Base-by-base conservation (phyloP, 1,140 invertebrate species). In the Chironomus tepperi region DNA sequence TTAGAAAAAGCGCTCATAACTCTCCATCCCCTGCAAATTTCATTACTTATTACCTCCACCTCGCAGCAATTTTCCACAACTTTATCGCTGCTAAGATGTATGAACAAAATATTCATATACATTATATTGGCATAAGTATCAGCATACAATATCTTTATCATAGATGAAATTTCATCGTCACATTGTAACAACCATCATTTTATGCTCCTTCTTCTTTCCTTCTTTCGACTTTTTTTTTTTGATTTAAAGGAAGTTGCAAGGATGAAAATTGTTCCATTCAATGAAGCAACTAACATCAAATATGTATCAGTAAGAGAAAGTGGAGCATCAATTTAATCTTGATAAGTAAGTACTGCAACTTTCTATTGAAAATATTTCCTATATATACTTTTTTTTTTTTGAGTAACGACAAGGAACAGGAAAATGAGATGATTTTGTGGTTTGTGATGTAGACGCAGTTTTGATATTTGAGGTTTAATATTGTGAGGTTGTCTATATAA, bases 261-360 rank as follows among this genome's bases (percentile, higher is more conserved):
- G 8, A 70, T 21, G 10, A 67, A 67, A 67, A 70, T 18, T 70
- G n/a, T 70, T 21, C 47, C 9, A 57, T 1, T 70, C 8, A 19
- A 70, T 21, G 65, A 16, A 70, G 16, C 65, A 70, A 70, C 8
- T 70, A n/a, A 57, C 47, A 70, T 70, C 64, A 67, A 19, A 67
- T 16, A 67, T 67, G 64, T 67, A 19, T 19, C 65, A 70, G 47
- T 12, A 57, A 57, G n/a, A 57, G 18, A 70, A 70, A 70, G 16
- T 70, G 16, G 65, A 70, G 65, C 65, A 70, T 70, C 65, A 70
- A 57, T 70, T 70, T 70, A 70, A 70, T 70, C 65, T 70, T 18
- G 65, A 70, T 70, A 70, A 70, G 65, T 70, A 70, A 57, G 47
- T 70, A 70, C 19, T 70, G 65, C 65, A 70, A 16, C 65, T 18